Evolutionary conservation across 2,113 vertebrate species (phyloP), one percentile per base, ranked within the genome.

Genomic region (Cathartes aura): DNA sequence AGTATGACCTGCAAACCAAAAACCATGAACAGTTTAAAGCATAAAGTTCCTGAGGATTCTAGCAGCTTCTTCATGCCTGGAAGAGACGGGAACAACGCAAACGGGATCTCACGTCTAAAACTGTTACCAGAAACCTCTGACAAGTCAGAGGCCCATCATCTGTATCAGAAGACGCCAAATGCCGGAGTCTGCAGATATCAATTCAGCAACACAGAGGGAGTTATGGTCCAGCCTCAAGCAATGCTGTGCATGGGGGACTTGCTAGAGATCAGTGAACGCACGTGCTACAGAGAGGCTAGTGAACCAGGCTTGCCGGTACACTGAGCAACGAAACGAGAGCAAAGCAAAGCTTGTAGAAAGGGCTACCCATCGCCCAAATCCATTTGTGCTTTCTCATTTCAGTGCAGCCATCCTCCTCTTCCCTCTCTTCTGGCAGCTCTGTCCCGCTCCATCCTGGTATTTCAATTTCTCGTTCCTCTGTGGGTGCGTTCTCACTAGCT

Each of bases 11-110:
- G 1, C 29, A 42, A 53, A 29, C 11, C 11, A 26, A 87, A 74
- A 59, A 0, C 3, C n/a, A 12, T 0, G 0, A 47, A 8, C 6
- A 9, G 9, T 12, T 80, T 42, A 20, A 62, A 74, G 55, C 45
- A 59, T 8, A 9, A 70, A 75, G 68, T 27, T 84, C 47, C 24
- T 15, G n/a, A 83, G 42, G 55, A 63, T 32, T 29, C 67, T 12
- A 42, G 43, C 4, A 32, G 60, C 43, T 43, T 73, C 63, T 45
- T 18, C 26, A 2, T 12, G 29, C 8, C 16, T 18, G 26, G 47
- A 50, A 87, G 82, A 30, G 36, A 16, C 0, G 2, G 47, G 50
- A 24, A 59, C 50, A 27, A 27, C 1, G 5, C 67, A 67, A 50
- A 42, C 0, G 2, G 68, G 32, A 30, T 58, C 68, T 30, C 34